phyloP scores from a whole-genome alignment of 2,113 vertebrate genomes.

The Fregata magnificens region DNA sequence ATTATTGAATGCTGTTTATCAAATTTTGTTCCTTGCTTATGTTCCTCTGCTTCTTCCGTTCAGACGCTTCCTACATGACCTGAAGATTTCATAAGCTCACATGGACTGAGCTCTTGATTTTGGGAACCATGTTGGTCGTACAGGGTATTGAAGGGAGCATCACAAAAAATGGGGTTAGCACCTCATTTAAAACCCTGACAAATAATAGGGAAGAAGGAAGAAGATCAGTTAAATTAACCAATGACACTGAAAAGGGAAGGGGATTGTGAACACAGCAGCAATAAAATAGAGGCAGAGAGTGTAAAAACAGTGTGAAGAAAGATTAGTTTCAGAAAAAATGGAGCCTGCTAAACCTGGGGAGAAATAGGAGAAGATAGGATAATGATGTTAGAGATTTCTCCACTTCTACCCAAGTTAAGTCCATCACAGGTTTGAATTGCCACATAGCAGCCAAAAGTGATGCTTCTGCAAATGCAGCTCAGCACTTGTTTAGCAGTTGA shows the following conservation, averaged over 20 bases:
- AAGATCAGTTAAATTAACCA: background rate
- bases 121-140: background rate
- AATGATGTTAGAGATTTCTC: background rate
- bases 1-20: background rate
- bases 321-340: background rate
- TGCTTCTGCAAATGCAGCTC: background rate
- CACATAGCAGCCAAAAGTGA: background rate
- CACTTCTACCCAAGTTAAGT: background rate
- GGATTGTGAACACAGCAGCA: background rate
- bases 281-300: background rate
- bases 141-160: background rate
- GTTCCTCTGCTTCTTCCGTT: background rate
- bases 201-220: background rate
- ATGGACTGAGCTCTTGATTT: background rate
- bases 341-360: background rate
- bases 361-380: background rate
- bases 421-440: background rate
- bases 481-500: background rate
- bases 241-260: background rate
- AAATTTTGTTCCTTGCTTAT: background rate
- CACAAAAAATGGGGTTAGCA: background rate
- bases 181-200: background rate
- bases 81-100: background rate
- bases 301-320: background rate
- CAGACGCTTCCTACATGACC: background rate